phyloP scores from a whole-genome alignment of 2,888 invertebrate genomes.

The Drosophila melanosoma region DNA sequence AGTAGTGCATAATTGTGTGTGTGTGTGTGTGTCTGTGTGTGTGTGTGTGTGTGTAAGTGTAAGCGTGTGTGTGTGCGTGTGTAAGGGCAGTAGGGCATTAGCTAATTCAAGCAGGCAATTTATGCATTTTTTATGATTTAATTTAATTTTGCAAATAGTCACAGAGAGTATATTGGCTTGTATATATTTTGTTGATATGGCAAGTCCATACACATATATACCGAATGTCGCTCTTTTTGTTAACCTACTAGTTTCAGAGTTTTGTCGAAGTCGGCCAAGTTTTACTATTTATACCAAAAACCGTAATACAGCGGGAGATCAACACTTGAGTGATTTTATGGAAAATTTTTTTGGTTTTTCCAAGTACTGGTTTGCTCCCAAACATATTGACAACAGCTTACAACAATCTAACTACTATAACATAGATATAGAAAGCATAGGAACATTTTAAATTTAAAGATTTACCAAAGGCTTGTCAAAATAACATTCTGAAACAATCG shows the following conservation, averaged over 20 bases:
- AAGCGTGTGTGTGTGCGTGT: not conserved
- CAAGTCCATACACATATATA: not conserved
- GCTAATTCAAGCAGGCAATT: conserved; percentile 20
- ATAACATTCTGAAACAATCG: not conserved
- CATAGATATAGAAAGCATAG: not conserved
- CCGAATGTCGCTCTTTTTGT: not conserved
- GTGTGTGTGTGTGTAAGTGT: not conserved
- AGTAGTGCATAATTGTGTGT: not conserved
- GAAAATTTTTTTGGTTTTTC: not conserved
- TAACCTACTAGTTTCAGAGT: not conserved
- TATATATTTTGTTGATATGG: not conserved
- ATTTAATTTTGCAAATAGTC: not conserved
- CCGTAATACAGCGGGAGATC: not conserved
- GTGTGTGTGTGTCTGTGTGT: not conserved
- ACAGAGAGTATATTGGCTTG: not conserved
- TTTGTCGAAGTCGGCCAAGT: not conserved
- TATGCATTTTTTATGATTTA: conserved; percentile 58
- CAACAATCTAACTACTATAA: not conserved
- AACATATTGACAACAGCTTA: not conserved
- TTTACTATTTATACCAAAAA: not conserved
- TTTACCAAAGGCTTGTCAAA: not conserved
- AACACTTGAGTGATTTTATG: not conserved
- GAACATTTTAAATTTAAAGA: not conserved
- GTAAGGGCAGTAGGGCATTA: not conserved
- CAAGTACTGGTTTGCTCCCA: not conserved